Conservation (phyloP, 2,888 invertebrate species). For the Nephrotoma flavescens region DNA sequence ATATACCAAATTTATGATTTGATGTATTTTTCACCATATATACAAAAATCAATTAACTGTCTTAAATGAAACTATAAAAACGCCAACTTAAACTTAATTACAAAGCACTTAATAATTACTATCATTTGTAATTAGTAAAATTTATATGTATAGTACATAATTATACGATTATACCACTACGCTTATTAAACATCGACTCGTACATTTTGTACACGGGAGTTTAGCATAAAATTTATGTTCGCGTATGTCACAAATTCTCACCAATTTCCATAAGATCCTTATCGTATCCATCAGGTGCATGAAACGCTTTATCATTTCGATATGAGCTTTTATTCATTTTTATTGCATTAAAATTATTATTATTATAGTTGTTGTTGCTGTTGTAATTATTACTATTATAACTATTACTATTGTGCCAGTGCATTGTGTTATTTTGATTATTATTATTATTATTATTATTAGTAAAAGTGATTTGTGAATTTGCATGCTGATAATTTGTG, state of each 20-base stretch:
- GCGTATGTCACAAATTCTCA: not conserved
- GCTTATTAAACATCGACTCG: not conserved
- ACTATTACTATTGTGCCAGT: not conserved
- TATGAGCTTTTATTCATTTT: not conserved
- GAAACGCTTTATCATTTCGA: not conserved
- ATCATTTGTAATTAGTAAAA: not conserved
- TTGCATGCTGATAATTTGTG: slow-evolving; percentile 14
- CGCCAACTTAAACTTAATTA: not conserved
- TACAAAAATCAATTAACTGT: not conserved
- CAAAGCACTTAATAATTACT: not conserved
- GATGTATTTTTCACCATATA: not conserved
- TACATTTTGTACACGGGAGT: not conserved
- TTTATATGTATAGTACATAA: not conserved
- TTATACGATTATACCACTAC: not conserved
- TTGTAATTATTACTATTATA: not conserved
- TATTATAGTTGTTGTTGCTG: not conserved
- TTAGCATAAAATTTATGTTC: not conserved
- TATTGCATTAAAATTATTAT: not conserved
- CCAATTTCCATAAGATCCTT: slow-evolving; percentile 1
- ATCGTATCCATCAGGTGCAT: not conserved
- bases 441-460: slow-evolving; percentile 1
- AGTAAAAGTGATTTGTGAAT: not conserved
- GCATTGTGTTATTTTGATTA: slow-evolving; percentile 1
- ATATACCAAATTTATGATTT: too few relatives aligned
- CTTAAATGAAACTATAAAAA: not conserved